Percentiles rank a stretch among this genome's conserved stretches.
Conservation (phyloP, 2,797 vertebrate genomes). For the Mormyrus proboscirostris region DNA sequence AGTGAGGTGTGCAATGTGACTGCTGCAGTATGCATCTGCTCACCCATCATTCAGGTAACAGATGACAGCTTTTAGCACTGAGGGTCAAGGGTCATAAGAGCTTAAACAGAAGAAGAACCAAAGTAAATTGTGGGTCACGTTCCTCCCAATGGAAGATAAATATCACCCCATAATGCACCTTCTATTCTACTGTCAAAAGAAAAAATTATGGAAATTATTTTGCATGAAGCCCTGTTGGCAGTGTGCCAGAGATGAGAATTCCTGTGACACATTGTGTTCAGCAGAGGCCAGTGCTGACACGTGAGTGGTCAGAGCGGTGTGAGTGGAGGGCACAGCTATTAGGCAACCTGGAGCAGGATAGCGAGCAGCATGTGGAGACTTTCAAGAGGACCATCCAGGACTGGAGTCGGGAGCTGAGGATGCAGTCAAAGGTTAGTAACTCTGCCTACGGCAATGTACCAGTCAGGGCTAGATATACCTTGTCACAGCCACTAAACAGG, state of each 20-base stretch:
- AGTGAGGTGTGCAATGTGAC: background rate
- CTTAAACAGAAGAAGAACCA: background rate
- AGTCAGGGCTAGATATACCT: background rate
- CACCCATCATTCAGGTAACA: background rate
- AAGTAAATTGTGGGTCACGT: background rate
- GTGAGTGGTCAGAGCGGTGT: conserved; percentile 46
- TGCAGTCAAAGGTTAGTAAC: background rate
- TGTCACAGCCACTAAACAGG: background rate
- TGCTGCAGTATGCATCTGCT: background rate
- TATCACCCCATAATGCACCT: background rate
- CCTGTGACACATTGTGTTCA: conserved; percentile 20
- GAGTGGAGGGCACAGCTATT: conserved; percentile 60
- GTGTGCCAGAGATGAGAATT: background rate
- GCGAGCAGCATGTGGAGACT: conserved; percentile 56
- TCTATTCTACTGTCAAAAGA: background rate
- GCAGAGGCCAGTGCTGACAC: conserved; percentile 41
- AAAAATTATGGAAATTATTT: background rate
- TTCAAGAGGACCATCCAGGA: conserved; percentile 62
- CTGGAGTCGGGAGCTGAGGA: conserved; percentile 57
- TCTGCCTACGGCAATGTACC: background rate
- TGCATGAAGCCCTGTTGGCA: background rate
- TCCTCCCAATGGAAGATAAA: background rate
- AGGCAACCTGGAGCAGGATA: conserved; percentile 57
- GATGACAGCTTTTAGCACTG: background rate
- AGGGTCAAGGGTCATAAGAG: background rate